phyloP scores from a whole-genome alignment of 23 tunicate species.

The Oikopleura vanhoeffeni region DNA sequence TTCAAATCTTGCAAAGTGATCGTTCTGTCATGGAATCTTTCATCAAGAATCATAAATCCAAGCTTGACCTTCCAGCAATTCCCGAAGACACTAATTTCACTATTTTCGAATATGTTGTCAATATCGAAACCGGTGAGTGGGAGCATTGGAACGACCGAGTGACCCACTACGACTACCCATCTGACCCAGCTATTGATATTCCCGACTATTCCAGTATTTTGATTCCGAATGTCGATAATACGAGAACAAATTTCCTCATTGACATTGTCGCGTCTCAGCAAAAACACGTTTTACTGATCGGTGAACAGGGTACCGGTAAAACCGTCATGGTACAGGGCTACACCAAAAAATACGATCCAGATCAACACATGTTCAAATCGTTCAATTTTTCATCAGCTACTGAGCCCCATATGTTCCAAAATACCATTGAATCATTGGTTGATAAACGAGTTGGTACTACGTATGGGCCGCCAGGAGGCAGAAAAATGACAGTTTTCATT shows the following conservation, averaged over 20 bases:
- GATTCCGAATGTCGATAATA: constrained; percentile 92
- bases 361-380: constrained; percentile 65
- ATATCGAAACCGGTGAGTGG: constrained; percentile 50
- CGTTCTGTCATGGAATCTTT: constrained; percentile 62
- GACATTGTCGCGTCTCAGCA: constrained; percentile 75
- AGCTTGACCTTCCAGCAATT: constrained; percentile 47
- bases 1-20: too few relatives aligned
- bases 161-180: constrained; percentile 52
- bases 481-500: constrained; percentile 91
- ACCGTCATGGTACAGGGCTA: constrained; percentile 92
- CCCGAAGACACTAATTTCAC: constrained; percentile 43
- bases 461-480: constrained; percentile 89
- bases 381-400: constrained; percentile 98
- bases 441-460: constrained; percentile 98
- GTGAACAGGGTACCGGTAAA: constrained; percentile 99
- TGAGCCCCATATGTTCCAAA: constrained; percentile 97
- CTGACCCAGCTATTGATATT: constrained; percentile 20
- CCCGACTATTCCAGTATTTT: constrained; percentile 86
- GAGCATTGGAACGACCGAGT: constrained; percentile 92
- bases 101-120: constrained; percentile 73
- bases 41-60: constrained; percentile 33
- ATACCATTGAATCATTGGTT: constrained; percentile 83
- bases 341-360: constrained; percentile 49
- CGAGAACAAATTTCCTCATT: constrained; percentile 75
- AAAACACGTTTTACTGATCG: constrained; percentile 83